Base-by-base conservation (phyloP, 2,888 invertebrate species). In the Altica lythri region DNA sequence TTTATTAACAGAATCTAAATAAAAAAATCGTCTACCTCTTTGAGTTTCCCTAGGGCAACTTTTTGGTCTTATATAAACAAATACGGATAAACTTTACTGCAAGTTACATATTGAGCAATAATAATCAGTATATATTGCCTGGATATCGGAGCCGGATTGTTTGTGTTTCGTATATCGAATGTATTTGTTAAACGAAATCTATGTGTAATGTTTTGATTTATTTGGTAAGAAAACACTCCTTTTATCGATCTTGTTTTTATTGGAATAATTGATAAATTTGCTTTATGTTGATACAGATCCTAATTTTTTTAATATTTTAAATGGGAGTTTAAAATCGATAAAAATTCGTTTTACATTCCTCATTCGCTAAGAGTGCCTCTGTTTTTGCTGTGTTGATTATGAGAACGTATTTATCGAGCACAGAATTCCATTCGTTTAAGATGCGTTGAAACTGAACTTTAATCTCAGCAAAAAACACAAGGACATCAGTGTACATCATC, bases 101-200 rank as follows among this genome's bases (percentile, higher is more conserved):
- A 5, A 42, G 42, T 42, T 25, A 12, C 25, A 35, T 42, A 47
- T 29, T 42, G 43, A 42, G 40, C 29, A 14, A 34, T 35, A 43
- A 53, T 47, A 47, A 29, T 47, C 29, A 25, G 35, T 47, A 47
- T 53, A 17, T 47, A 42, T 53, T 14, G 18, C 22, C 14, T 12
- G 47, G 34, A 35, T 37, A 35, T 53, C 32, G 34, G n/a, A 13
- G 27, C 40, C 12, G 16, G 34, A 22, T 19, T 34, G 19, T 45
- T 34, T 45, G 34, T 45, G 18, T 34, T 45, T 9, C 5, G 22
- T 19, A 14, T 45, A 17, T 18, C 6, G 8, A 19, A 32, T 13
- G n/a, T 45, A 22, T 45, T 45, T 8, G 12, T 8, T 13, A 9
- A 45, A n/a, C 14, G n/a, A 34, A 34, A 45, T 44, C 10, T 10